phyloP scores from a whole-genome alignment of 2,888 invertebrate genomes.

The Scaptomyza caliginosa region DNA sequence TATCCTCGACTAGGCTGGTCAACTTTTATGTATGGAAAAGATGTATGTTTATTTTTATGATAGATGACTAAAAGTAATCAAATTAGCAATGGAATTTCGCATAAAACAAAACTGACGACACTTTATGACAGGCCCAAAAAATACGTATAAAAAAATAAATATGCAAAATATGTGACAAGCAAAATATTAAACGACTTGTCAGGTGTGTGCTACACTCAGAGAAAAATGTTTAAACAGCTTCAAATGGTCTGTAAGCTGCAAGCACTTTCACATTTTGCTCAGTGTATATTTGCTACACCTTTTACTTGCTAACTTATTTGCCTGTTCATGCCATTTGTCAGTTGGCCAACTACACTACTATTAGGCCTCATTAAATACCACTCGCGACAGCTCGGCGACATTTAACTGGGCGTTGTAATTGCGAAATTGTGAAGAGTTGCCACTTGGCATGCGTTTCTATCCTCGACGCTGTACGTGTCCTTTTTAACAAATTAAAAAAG shows the following conservation, averaged over 20 bases:
- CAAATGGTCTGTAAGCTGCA: too few relatives aligned
- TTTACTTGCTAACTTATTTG: conserved; percentile 5
- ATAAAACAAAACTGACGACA: conserved; percentile 34
- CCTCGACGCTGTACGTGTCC: conserved; percentile 41
- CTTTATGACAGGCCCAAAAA: conserved; percentile 49
- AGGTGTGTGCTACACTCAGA: conserved; percentile 8
- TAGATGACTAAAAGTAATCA: conserved; percentile 28
- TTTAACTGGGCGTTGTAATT: conserved; percentile 68
- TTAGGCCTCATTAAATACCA: conserved; percentile 62
- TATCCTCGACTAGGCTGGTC: conserved; percentile 32
- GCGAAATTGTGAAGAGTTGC: conserved; percentile 38
- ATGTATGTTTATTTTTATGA: conserved; percentile 36
- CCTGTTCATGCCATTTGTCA: conserved; percentile 28
- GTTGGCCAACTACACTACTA: conserved; percentile 36
- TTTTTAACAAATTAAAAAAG: conserved; percentile 70
- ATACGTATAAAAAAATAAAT: not conserved
- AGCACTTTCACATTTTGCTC: not conserved
- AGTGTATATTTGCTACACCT: not conserved
- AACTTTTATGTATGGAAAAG: conserved; percentile 49
- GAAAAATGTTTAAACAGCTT: not conserved
- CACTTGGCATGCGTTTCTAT: conserved; percentile 33
- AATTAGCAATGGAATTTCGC: conserved; percentile 44
- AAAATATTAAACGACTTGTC: conserved; percentile 37
- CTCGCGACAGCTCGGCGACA: conserved; percentile 38
- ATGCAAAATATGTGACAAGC: conserved; percentile 24